phyloP scores from a whole-genome alignment of 1,140 invertebrate species.

The Drosophila navojoa region DNA sequence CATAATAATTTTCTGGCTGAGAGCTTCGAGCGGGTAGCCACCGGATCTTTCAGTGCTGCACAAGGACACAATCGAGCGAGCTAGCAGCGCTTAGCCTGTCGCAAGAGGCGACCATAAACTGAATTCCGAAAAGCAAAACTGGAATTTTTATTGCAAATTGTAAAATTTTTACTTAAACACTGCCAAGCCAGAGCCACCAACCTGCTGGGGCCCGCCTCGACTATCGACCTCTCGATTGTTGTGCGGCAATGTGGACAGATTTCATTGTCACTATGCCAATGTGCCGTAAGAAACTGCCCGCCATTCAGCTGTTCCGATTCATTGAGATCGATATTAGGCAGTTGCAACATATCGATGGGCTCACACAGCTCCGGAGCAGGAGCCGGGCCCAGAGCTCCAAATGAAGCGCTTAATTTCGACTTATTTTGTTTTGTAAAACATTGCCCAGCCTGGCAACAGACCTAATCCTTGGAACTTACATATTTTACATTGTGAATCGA shows the following conservation, averaged over 20 bases:
- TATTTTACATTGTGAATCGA: conserved; percentile 57
- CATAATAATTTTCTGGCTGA: conserved; percentile 79
- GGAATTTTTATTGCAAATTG: conserved; percentile 83
- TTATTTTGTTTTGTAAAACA: conserved; percentile 3
- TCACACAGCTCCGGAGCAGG: neutral
- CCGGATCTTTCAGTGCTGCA: conserved; percentile 50
- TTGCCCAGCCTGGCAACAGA: neutral
- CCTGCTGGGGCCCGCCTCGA: neutral
- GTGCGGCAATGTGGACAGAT: conserved; percentile 54
- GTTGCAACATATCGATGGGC: conserved; percentile 25
- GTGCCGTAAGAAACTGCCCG: conserved; percentile 41
- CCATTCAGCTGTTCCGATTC: conserved; percentile 29
- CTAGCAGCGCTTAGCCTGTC: conserved; percentile 7
- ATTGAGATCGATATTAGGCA: conserved; percentile 50
- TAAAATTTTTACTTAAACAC: conserved; percentile 75
- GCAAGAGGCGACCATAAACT: conserved; percentile 40
- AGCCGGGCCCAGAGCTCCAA: neutral
- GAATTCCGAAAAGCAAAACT: conserved; percentile 79
- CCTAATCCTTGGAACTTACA: conserved; percentile 38
- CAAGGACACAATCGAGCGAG: conserved; percentile 53
- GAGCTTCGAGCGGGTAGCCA: conserved; percentile 34
- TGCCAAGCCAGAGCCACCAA: conserved; percentile 24
- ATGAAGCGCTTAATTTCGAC: conserved; percentile 8
- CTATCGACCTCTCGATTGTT: conserved; percentile 16
- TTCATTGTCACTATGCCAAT: conserved; percentile 68